Conservation (phyloP, 2,888 invertebrate species). For the Furcula furcula region DNA sequence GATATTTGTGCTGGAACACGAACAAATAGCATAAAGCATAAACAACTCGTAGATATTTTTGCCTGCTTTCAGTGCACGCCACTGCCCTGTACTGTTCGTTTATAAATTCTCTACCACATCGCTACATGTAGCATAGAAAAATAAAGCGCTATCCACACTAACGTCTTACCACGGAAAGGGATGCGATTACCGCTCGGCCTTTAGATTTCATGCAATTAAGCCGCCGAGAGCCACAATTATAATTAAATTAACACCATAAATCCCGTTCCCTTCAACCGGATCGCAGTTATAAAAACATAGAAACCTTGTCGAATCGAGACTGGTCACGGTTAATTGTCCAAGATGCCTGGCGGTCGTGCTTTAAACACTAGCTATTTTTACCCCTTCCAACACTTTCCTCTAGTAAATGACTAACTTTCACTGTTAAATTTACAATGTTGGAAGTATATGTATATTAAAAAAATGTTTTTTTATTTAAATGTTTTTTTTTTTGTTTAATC, state of each 20-base stretch:
- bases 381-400: constrained; percentile 18
- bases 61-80: too few relatives aligned
- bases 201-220: constrained; percentile 11
- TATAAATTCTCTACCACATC: too few relatives aligned
- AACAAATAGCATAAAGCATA: too few relatives aligned
- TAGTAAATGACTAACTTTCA: constrained; percentile 28
- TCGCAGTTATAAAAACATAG: constrained; percentile 14
- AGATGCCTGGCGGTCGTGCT: constrained; percentile 4
- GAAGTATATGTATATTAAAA: too few relatives aligned
- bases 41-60: too few relatives aligned
- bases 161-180: not conserved
- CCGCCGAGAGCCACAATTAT: constrained; percentile 10
- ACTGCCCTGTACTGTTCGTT: too few relatives aligned
- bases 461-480: too few relatives aligned
- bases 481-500: too few relatives aligned
- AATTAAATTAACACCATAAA: constrained; percentile 12
- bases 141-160: too few relatives aligned
- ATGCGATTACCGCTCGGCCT: not conserved
- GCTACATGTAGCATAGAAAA: too few relatives aligned
- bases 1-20: too few relatives aligned
- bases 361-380: constrained; percentile 16
- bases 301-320: constrained; percentile 16
- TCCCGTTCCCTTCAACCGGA: constrained; percentile 12
- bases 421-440: constrained; percentile 14
- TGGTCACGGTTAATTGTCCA: constrained; percentile 15